These are phyloP conservation scores for Zaprionus ornatus DNA, from an alignment of 1,140 invertebrate genomes.

Conservation along the genomic window DNA sequence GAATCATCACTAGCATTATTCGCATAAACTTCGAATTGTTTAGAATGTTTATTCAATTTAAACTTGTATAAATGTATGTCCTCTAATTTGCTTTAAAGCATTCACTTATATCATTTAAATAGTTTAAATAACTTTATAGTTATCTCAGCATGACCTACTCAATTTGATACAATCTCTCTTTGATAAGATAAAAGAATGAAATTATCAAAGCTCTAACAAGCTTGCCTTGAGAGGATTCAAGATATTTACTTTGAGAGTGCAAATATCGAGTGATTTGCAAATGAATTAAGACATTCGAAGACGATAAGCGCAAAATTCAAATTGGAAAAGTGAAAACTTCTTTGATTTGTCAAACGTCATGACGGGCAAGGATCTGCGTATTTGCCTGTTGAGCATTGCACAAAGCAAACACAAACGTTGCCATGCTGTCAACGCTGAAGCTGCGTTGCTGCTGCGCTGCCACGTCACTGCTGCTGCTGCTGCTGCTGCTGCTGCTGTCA, in stretches of 20 bases:
- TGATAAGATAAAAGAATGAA: too few relatives aligned
- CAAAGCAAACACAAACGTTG: neutral
- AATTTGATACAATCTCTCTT: too few relatives aligned
- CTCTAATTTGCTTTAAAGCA: too few relatives aligned
- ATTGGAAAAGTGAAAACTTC: neutral
- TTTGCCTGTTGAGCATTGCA: neutral
- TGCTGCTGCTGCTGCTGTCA: slow-evolving; percentile 3
- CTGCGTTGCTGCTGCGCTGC: neutral
- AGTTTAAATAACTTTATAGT: neutral
- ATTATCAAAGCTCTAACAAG: too few relatives aligned
- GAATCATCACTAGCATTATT: too few relatives aligned
- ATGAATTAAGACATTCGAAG: neutral
- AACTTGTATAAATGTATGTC: too few relatives aligned
- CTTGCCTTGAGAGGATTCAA: too few relatives aligned
- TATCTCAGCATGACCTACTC: too few relatives aligned
- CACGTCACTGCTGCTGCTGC: neutral
- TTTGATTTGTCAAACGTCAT: neutral
- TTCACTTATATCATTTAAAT: neutral
- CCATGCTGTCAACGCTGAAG: neutral
- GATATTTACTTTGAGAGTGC: too few relatives aligned
- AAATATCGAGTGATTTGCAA: neutral
- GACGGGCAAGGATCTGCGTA: neutral
- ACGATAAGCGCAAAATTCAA: neutral
- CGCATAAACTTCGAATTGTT: too few relatives aligned
- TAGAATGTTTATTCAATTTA: too few relatives aligned